A percentile compares a stretch with the other conserved stretches of the same genome.
Conservation (phyloP, 2,113 vertebrate genomes). For the Tretioscincus oriximinensis region DNA sequence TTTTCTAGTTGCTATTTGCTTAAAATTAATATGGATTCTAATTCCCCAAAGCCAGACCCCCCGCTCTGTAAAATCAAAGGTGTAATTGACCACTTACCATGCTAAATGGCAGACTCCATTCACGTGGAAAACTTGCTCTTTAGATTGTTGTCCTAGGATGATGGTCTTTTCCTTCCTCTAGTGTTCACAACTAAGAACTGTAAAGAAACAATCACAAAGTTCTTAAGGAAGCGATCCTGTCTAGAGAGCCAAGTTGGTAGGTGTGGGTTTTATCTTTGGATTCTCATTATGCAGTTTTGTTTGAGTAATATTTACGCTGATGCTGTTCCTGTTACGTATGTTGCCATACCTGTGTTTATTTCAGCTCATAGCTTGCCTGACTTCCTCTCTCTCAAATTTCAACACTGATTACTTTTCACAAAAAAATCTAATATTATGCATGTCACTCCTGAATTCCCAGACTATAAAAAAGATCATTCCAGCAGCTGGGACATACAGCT, state of each 20-base stretch:
- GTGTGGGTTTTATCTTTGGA: neutral
- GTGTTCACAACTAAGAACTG: neutral
- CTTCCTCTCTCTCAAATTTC: neutral
- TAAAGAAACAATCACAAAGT: neutral
- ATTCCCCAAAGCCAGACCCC: neutral
- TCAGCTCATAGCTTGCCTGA: neutral
- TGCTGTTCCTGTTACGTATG: neutral
- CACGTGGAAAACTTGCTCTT: neutral
- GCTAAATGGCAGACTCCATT: neutral
- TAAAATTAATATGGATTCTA: neutral
- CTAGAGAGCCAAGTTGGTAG: neutral
- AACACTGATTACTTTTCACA: neutral
- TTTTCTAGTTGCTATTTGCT: neutral
- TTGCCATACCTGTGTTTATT: neutral
- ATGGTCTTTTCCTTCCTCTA: neutral
- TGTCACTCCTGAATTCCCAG: neutral
- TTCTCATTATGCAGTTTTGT: neutral
- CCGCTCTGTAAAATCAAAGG: neutral
- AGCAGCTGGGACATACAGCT: too few species aligned
- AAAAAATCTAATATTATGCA: neutral
- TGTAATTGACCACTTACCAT: constrained; percentile 23
- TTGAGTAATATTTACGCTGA: neutral
- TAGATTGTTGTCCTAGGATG: neutral
- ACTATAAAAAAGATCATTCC: neutral
- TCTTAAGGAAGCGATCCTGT: neutral